A percentile compares a stretch with the other conserved stretches of the same genome.
These are phyloP conservation scores for Hedya salicella DNA, from an alignment of 2,888 invertebrate species.

Conservation along the genomic window DNA sequence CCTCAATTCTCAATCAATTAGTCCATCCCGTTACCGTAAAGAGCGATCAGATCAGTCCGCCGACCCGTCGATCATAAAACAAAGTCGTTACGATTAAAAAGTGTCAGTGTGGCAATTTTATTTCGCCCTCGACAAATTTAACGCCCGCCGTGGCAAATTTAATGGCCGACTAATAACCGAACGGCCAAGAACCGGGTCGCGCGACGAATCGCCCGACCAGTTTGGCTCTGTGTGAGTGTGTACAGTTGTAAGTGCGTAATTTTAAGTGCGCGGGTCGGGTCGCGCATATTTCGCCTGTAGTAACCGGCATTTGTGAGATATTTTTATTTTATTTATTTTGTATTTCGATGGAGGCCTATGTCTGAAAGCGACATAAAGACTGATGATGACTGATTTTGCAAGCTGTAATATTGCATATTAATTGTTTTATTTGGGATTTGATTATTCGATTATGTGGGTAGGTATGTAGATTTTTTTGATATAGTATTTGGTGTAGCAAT, in stretches of 20 bases:
- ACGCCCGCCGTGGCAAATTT: conserved; percentile 68
- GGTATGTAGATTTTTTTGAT: too few relatives aligned
- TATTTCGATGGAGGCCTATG: too few relatives aligned
- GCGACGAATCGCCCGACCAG: conserved; percentile 66
- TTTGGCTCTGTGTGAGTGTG: conserved; percentile 39
- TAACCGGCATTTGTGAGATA: too few relatives aligned
- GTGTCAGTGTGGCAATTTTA: conserved; percentile 65
- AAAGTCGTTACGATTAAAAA: conserved; percentile 50
- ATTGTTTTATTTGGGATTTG: too few relatives aligned
- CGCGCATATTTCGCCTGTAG: conserved; percentile 3
- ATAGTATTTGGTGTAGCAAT: too few relatives aligned
- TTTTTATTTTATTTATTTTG: too few relatives aligned
- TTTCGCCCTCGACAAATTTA: conserved; percentile 66
- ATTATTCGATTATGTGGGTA: too few relatives aligned
- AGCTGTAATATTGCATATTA: too few relatives aligned
- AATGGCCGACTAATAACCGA: conserved; percentile 68
- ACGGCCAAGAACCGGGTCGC: too few relatives aligned
- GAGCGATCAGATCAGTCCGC: not conserved
- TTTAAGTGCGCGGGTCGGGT: conserved; percentile 6
- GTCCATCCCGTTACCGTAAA: conserved; percentile 30
- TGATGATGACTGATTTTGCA: too few relatives aligned
- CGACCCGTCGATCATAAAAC: conserved; percentile 46
- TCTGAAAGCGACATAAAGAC: too few relatives aligned
- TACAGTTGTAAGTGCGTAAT: conserved; percentile 13
- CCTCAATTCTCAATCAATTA: conserved; percentile 15